Evolutionary conservation across 1,140 invertebrate species (phyloP), one percentile per base, ranked within the genome.

Genomic region (Paramacrobiotus metropolitanus): DNA sequence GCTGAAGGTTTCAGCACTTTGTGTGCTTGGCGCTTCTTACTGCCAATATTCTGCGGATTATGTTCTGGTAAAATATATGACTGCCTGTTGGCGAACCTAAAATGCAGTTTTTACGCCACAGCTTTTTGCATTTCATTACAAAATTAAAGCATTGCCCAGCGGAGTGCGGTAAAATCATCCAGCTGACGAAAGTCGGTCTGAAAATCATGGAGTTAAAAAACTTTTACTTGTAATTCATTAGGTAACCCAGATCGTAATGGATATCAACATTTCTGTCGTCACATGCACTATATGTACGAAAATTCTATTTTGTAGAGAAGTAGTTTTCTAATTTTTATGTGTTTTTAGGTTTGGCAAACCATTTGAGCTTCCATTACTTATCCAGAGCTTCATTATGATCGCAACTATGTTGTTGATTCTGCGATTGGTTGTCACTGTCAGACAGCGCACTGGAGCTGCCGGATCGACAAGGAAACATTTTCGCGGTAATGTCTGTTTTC

Each of bases 321-420:
- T 29, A 24, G 34, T 65, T 44, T 20, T 3, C 21, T 60, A 31
- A 29, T 65, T 24, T 18, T n/a, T n/a, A n/a, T 62, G 30, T 62
- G 63, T 69, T 78, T 78, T 60, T 73, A 96, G 92, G 92, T 97
- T 97, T 82, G 93, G 92, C 59, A 91, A 90, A 75, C 82, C 81
- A 65, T 98, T 90, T 79, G 92, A 98, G 75, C 74, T 86, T 69
- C 91, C 93, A 64, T 76, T 99, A 64, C 78, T 99, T 62, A 78
- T 92, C 60, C 94, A 98, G 79, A 95, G 90, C 77, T 81, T 97
- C 70, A 81, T 98, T 29, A 98, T 98, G 93, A 94, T 91, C 70
- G 70, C 85, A 30, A 84, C 88, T 64, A 98, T 98, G 94, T 80
- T 97, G 70, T 76, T 82, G 28, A 88, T 98, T 85, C 84, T 97